Conservation (phyloP, 2,888 invertebrate genomes). For the Phoronis australis region DNA sequence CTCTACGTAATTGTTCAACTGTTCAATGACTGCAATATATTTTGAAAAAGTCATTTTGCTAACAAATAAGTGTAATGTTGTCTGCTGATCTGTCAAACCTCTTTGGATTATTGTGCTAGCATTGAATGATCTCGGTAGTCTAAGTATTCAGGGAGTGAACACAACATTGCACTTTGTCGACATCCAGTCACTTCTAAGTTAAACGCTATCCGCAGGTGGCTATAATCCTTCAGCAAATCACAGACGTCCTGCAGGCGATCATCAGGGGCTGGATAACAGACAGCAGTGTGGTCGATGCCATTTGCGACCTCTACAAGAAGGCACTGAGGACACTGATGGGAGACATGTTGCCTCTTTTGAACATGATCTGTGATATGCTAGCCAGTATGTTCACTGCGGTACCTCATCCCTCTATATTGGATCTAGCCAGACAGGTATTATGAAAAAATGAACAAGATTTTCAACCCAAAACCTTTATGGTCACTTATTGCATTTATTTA, state of each 20-base stretch:
- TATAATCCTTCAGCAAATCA: constrained; percentile 41
- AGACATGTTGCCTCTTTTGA: constrained; percentile 65
- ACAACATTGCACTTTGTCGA: too few relatives aligned
- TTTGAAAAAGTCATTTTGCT: too few relatives aligned
- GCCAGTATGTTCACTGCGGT: constrained; percentile 64
- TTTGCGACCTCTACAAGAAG: constrained; percentile 71
- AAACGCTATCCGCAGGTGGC: constrained; percentile 44
- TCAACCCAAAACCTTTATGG: too few relatives aligned
- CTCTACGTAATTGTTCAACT: too few relatives aligned
- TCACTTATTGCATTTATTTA: too few relatives aligned
- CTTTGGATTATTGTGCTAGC: too few relatives aligned
- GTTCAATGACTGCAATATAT: too few relatives aligned
- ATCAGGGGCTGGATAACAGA: constrained; percentile 62
- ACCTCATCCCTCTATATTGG: constrained; percentile 67
- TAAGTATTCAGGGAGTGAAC: too few relatives aligned
- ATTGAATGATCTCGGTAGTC: too few relatives aligned
- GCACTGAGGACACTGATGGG: constrained; percentile 68
- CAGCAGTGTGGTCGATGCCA: constrained; percentile 57
- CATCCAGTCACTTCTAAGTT: too few relatives aligned
- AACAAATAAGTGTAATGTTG: too few relatives aligned
- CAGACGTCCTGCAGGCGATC: constrained; percentile 36
- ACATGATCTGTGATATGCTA: constrained; percentile 66
- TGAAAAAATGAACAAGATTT: background rate
- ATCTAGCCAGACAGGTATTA: constrained; percentile 68
- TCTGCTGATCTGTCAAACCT: too few relatives aligned